Evolutionary conservation across 1,140 invertebrate genomes (phyloP).

Genomic region (Riptortus pedestris): DNA sequence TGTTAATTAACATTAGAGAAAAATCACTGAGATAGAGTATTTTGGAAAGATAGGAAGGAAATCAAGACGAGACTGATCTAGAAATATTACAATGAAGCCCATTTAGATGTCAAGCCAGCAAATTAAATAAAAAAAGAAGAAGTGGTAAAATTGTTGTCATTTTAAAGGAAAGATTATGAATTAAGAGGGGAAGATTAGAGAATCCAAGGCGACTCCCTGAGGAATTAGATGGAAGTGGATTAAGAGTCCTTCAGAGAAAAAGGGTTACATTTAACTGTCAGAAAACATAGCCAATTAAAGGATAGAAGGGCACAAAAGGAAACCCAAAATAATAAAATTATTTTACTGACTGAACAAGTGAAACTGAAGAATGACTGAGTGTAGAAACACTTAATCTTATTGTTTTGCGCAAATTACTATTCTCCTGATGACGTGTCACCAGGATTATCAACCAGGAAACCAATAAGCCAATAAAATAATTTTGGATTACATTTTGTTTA

Average conservation of each 20-base stretch:
- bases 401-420: too few species aligned
- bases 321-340: neutral
- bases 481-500: too few species aligned
- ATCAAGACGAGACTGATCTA: neutral
- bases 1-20: constrained; percentile 7
- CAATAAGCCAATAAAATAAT: too few species aligned
- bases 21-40: neutral
- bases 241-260: neutral
- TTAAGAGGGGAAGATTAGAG: neutral
- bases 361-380: too few species aligned
- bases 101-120: neutral
- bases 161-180: neutral
- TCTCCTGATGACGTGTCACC: too few species aligned
- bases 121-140: neutral
- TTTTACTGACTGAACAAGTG: neutral
- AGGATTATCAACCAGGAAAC: too few species aligned
- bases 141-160: neutral
- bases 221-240: neutral
- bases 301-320: neutral
- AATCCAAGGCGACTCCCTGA: neutral
- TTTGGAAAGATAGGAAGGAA: too few species aligned
- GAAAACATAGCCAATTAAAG: neutral
- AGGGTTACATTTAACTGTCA: neutral
- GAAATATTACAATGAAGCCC: neutral
- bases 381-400: too few species aligned